These are phyloP conservation scores for Pantherophis vulpinus DNA, from an alignment of 2,797 vertebrate species.

Conservation along the genomic window DNA sequence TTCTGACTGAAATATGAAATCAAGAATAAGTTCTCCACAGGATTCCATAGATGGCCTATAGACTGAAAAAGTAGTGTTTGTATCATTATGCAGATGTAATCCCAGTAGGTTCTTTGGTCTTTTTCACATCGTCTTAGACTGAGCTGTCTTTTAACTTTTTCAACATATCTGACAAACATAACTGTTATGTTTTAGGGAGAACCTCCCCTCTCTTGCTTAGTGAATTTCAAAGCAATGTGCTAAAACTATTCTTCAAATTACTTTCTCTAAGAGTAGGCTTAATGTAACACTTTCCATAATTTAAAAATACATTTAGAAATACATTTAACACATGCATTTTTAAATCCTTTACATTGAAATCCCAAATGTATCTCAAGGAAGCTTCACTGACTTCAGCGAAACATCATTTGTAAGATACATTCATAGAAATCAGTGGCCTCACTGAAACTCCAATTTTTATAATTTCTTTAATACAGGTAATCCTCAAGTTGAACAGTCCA, in stretches of 20 bases:
- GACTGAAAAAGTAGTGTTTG: constrained; percentile 46
- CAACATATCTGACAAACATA: neutral
- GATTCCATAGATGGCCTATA: constrained; percentile 29
- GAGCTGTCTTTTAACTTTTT: neutral
- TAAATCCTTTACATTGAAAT: neutral
- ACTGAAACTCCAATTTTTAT: neutral
- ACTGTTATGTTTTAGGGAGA: neutral
- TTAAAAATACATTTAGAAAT: neutral
- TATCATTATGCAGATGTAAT: constrained; percentile 51
- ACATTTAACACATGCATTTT: neutral
- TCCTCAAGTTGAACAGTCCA: neutral
- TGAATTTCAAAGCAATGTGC: neutral
- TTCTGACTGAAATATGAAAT: constrained; percentile 52
- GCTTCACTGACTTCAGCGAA: neutral
- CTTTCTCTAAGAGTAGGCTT: neutral
- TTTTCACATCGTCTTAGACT: neutral
- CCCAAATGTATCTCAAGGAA: neutral
- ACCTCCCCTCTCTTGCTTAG: neutral
- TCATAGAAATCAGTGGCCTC: neutral
- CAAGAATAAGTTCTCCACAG: constrained; percentile 33
- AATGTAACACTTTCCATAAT: neutral
- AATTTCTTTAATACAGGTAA: neutral
- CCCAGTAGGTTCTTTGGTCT: neutral
- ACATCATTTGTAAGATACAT: neutral
- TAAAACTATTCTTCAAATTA: neutral